phyloP scores from a whole-genome alignment of 2,797 vertebrate species.

The Anas bernieri region DNA sequence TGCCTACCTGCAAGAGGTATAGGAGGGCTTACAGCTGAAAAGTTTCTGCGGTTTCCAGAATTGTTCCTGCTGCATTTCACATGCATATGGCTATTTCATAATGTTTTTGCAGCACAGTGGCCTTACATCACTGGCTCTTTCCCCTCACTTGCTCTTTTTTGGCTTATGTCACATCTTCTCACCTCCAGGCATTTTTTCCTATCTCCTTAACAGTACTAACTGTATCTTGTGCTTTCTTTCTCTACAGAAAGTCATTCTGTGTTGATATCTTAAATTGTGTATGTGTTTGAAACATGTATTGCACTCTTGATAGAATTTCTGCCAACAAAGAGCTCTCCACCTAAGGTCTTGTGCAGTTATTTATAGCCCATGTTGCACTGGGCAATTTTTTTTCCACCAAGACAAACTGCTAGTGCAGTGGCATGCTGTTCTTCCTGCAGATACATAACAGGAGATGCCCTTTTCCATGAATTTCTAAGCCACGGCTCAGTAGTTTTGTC shows the following conservation, averaged over 20 bases:
- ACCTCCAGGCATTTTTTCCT: background rate
- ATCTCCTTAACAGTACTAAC: background rate
- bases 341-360: background rate
- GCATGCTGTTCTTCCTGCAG: background rate
- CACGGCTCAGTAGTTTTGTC: background rate
- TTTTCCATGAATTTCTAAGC: background rate
- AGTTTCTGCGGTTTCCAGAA: background rate
- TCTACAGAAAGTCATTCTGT: rapidly evolving
- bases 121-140: background rate
- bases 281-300: background rate
- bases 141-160: background rate
- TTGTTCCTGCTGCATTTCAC: background rate
- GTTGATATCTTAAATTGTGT: background rate
- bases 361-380: background rate
- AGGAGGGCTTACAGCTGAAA: background rate
- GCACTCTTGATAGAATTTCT: background rate
- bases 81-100: background rate
- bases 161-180: background rate
- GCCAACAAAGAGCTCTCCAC: background rate
- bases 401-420: background rate
- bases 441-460: background rate
- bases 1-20: background rate
- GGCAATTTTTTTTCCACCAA: background rate
- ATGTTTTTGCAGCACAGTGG: background rate
- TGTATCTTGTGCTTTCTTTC: rapidly evolving